phyloP scores from a whole-genome alignment of 1,140 invertebrate genomes.

The Conopomorpha cramerella region DNA sequence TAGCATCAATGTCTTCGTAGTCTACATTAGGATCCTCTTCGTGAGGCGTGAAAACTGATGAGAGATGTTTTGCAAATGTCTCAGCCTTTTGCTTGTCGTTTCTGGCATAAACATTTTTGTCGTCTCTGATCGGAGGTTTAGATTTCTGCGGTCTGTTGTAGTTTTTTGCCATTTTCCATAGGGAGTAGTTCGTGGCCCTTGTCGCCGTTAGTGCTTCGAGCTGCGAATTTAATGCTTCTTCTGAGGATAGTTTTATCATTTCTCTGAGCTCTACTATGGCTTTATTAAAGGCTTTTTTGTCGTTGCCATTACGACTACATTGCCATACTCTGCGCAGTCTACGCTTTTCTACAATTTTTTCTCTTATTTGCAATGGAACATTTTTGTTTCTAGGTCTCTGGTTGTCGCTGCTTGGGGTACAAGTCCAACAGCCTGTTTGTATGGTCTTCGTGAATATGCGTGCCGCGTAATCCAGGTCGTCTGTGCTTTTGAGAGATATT shows the following conservation, averaged over 20 bases:
- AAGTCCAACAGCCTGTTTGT: constrained; percentile 6
- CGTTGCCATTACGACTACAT: not conserved
- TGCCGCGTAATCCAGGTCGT: constrained; percentile 10
- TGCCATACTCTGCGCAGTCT: constrained; percentile 7
- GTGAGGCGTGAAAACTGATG: constrained; percentile 7
- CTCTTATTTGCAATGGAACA: constrained; percentile 3
- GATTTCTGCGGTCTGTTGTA: not conserved
- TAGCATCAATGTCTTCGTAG: constrained; percentile 1
- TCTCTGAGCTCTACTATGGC: not conserved
- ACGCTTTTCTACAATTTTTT: constrained; percentile 6
- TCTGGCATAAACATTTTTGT: constrained; percentile 2
- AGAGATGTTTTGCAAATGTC: constrained; percentile 6
- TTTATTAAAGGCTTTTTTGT: constrained; percentile 5
- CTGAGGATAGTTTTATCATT: not conserved
- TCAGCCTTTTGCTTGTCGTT: constrained; percentile 7
- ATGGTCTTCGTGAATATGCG: constrained; percentile 8
- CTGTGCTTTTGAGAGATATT: constrained; percentile 7
- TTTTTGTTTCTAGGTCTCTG: not conserved
- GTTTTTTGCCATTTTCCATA: constrained; percentile 1
- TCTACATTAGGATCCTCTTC: not conserved
- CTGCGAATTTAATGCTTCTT: not conserved
- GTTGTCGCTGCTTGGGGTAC: constrained; percentile 1
- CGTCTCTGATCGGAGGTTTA: not conserved
- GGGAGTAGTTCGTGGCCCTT: not conserved
- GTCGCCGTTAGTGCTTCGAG: not conserved